These are phyloP conservation scores for Ormia ochracea DNA, from an alignment of 2,888 invertebrate genomes.

Conservation along the genomic window DNA sequence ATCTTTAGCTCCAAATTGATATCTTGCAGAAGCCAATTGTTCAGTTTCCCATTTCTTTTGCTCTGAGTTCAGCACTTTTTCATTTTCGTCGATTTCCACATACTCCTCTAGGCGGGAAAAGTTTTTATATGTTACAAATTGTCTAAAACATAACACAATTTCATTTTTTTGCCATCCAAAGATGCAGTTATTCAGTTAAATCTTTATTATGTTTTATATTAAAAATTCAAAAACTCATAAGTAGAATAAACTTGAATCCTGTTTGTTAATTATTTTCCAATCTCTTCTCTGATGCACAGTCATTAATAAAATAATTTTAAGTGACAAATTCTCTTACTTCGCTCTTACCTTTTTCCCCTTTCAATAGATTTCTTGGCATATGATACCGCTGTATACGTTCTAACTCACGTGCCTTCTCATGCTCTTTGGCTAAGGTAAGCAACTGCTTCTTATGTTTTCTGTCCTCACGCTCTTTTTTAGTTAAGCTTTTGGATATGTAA, in stretches of 20 bases:
- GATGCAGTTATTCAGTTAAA: too few relatives aligned
- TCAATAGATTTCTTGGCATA: slow-evolving; percentile 93
- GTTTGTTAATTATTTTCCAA: too few relatives aligned
- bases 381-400: slow-evolving; percentile 95
- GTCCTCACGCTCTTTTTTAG: slow-evolving; percentile 89
- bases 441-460: slow-evolving; percentile 93
- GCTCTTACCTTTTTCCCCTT: slow-evolving; percentile 81
- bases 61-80: slow-evolving; percentile 88
- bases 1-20: slow-evolving; percentile 95
- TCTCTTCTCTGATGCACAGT: too few relatives aligned
- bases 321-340: too few relatives aligned
- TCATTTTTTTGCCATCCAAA: too few relatives aligned
- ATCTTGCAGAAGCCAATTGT: slow-evolving; percentile 93
- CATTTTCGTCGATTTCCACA: slow-evolving; percentile 90
- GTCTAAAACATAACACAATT: too few relatives aligned
- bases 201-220: too few relatives aligned
- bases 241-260: too few relatives aligned
- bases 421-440: slow-evolving; percentile 93
- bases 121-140: too few relatives aligned
- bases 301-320: too few relatives aligned
- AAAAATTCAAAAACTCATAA: too few relatives aligned
- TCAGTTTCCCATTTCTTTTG: slow-evolving; percentile 98
- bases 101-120: slow-evolving; percentile 79
- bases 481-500: slow-evolving; percentile 86
- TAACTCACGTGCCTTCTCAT: slow-evolving; percentile 94